Conservation (phyloP, 2,113 vertebrate genomes). For the Australoheros scitulus region DNA sequence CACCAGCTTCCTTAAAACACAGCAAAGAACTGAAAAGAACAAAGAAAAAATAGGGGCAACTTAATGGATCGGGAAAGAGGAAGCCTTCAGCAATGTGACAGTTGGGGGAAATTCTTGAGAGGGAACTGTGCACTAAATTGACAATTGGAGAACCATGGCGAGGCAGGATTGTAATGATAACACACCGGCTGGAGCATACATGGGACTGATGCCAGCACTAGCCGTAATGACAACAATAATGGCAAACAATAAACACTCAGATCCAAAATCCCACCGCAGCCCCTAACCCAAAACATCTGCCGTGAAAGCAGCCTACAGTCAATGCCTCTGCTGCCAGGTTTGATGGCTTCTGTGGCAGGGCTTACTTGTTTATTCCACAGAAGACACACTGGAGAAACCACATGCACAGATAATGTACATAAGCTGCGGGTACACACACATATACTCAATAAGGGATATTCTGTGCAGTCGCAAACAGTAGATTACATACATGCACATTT, state of each 20-base stretch:
- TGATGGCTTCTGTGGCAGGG: slow-evolving; percentile 17
- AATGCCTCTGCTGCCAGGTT: not conserved
- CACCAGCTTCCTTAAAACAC: slow-evolving; percentile 55
- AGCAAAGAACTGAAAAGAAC: slow-evolving; percentile 49
- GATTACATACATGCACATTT: not conserved
- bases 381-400: slow-evolving; percentile 5
- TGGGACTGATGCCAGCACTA: slow-evolving; percentile 37
- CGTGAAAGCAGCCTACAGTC: slow-evolving; percentile 18
- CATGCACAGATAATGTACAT: not conserved
- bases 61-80: slow-evolving; percentile 44
- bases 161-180: slow-evolving; percentile 57
- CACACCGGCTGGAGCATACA: slow-evolving; percentile 40
- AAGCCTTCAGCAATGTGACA: slow-evolving; percentile 62
- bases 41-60: slow-evolving; percentile 54
- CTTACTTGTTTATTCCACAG: not conserved
- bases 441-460: not conserved
- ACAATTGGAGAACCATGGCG: slow-evolving; percentile 50
- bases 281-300: not conserved
- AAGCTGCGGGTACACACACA: not conserved
- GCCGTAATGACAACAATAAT: slow-evolving; percentile 67
- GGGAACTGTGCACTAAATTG: slow-evolving; percentile 58
- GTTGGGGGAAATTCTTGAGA: slow-evolving; percentile 46
- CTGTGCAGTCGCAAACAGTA: not conserved
- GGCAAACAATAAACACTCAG: slow-evolving; percentile 62
- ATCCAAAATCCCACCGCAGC: slow-evolving; percentile 31